Conservation (phyloP, 1,140 invertebrate species). For the Drepana arcuata region DNA sequence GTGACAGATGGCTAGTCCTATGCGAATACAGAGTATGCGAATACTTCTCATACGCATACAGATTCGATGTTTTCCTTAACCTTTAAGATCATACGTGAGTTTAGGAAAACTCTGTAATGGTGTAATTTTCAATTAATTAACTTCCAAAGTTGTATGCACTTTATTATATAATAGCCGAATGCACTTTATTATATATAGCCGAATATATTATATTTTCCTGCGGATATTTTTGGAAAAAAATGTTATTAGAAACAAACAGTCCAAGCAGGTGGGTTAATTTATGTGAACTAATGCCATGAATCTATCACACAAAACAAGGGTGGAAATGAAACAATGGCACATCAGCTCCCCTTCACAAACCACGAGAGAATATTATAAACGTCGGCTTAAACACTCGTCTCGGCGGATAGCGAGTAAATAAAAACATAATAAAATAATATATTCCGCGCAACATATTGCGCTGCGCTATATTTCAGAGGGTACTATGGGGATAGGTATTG, state of each 20-base stretch:
- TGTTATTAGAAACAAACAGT: neutral
- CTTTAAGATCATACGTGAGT: no score
- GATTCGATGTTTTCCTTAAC: no score
- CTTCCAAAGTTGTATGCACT: neutral
- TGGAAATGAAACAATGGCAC: constrained; percentile 53
- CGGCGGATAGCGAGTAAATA: constrained; percentile 57
- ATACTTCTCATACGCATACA: no score
- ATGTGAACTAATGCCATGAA: constrained; percentile 8
- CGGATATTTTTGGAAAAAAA: neutral
- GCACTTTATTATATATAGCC: no score
- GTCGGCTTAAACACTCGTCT: constrained; percentile 67
- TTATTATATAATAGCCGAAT: neutral
- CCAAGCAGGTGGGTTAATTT: constrained; percentile 5
- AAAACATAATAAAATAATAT: constrained; percentile 70
- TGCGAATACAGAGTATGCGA: no score
- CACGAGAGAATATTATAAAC: constrained; percentile 68
- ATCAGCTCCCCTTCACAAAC: constrained; percentile 55
- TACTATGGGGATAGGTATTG: neutral
- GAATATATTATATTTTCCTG: neutral
- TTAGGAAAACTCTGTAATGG: no score
- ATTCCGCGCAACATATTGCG: constrained; percentile 61
- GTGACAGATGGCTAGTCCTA: no score
- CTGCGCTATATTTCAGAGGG: constrained; percentile 9
- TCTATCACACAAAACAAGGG: constrained; percentile 43
- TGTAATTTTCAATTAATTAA: neutral